Base-by-base conservation (phyloP, 1,140 invertebrate species). In the Zaprionus taronus region DNA sequence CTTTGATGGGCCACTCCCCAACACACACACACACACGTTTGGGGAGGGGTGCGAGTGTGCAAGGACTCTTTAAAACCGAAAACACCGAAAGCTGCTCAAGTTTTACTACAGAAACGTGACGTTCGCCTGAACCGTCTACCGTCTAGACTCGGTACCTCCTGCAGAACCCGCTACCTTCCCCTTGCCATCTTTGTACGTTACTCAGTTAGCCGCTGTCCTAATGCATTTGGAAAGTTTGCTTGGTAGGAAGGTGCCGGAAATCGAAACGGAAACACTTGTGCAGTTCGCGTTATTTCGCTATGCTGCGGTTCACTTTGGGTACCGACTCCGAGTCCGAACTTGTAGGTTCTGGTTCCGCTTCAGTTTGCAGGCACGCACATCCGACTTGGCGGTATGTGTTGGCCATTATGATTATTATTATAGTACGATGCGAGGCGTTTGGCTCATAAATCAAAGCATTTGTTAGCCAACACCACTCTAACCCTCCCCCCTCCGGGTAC, bases 201-300 rank as follows among this genome's bases (percentile, higher is more conserved):
- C 24, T 24, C 7, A 20, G 55, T 55, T 57, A 51, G 58, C 51
- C 60, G 31, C 44, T 58, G 53, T 61, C 70, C 63, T 81, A 87
- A 87, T 87, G 84, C 84, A 84, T 81, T 84, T 84, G 78, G 57
- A 89, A 89, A 83, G 84, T 87, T 87, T 81, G 71, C 38, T n/a
- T 47, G 53, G 81, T 75, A 71, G 41, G 81, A 63, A 79, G 75
- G 67, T 78, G 78, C 67, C 80, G 84, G 84, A 89, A 87, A 90
- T 90, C 87, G 89, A 83, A 87, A 83, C 87, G 86, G 83, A 91
- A 91, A 82, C 83, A 91, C 83, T 90, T 90, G 85, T 90, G 85
- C 87, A 90, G 67, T 58, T 81, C 60, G 65, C 63, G 70, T 81
- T 73, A 80, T 80, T 81, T 86, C 86, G 72, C 83, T 80, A 78